A percentile compares a stretch with the other conserved stretches of the same genome.
Evolutionary conservation across 2,888 invertebrate genomes (phyloP).

Genomic region (Trisateles emortualis): DNA sequence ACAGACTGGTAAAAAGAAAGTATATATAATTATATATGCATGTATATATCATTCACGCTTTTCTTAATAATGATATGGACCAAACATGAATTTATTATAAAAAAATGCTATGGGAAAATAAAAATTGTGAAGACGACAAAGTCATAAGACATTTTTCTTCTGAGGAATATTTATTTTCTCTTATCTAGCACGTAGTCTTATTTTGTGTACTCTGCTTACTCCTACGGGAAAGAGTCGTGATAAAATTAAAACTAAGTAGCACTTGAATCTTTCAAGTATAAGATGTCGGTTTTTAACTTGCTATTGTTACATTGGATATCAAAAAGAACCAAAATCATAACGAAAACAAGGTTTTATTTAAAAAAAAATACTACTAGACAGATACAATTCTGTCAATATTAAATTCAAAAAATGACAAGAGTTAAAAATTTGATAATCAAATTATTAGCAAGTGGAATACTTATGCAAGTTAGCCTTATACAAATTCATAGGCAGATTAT

Average conservation of each 20-base stretch:
- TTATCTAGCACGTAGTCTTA: no score
- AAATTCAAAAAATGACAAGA: background rate
- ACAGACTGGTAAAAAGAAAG: conserved; percentile 30
- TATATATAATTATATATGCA: conserved; percentile 28
- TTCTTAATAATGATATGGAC: conserved; percentile 14
- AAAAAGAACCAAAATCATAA: no score
- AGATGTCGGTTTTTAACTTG: no score
- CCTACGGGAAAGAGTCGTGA: no score
- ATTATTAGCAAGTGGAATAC: background rate
- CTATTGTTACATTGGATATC: no score
- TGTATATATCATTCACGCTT: conserved; percentile 20
- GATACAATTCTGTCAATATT: no score
- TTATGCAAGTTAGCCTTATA: conserved; percentile 6
- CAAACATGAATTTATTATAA: background rate
- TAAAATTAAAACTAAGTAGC: no score
- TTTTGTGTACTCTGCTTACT: no score
- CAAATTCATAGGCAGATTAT: conserved; percentile 8
- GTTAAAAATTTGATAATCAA: background rate
- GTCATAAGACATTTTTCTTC: background rate
- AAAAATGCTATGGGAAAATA: background rate
- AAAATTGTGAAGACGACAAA: background rate
- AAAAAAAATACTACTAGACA: no score
- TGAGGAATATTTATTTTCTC: no score
- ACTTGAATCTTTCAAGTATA: no score
- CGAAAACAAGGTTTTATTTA: no score